These are phyloP conservation scores for Atta colombica DNA, from an alignment of 1,140 invertebrate genomes.

Conservation along the genomic window DNA sequence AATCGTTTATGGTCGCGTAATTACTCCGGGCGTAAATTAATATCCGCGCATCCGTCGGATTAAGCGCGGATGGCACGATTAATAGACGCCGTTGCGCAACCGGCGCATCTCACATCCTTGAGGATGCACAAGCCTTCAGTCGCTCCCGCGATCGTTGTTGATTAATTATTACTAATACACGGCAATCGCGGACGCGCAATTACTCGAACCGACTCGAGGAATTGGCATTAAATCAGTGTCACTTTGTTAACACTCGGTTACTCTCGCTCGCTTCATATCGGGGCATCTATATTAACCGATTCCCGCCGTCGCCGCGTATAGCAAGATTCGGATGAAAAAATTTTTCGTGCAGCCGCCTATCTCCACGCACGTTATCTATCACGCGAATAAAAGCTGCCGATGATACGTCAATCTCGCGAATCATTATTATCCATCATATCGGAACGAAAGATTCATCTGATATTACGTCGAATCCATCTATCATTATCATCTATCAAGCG, in stretches of 20 bases:
- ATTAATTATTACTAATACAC: slow-evolving; percentile 26
- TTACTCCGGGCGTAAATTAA: slow-evolving; percentile 59
- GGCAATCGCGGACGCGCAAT: slow-evolving; percentile 18
- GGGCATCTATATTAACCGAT: slow-evolving; percentile 47
- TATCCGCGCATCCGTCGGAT: slow-evolving; percentile 46
- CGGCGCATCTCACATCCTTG: slow-evolving; percentile 6
- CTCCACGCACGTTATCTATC: slow-evolving; percentile 46
- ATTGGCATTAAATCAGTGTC: not conserved
- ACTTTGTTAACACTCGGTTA: slow-evolving; percentile 40
- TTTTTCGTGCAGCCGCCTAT: slow-evolving; percentile 7
- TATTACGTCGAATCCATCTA: slow-evolving; percentile 61
- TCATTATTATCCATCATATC: slow-evolving; percentile 65
- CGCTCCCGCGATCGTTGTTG: slow-evolving; percentile 16
- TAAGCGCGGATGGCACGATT: slow-evolving; percentile 50
- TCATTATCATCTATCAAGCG: slow-evolving; percentile 65
- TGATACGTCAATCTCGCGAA: slow-evolving; percentile 60
- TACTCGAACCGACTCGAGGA: not conserved
- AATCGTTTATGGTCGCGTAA: slow-evolving; percentile 60
- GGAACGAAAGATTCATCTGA: slow-evolving; percentile 45
- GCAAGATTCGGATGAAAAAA: slow-evolving; percentile 38
- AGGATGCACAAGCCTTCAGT: slow-evolving; percentile 8
- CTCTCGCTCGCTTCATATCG: slow-evolving; percentile 4
- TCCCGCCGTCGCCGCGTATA: not conserved
- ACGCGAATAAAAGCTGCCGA: slow-evolving; percentile 55
- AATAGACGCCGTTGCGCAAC: slow-evolving; percentile 33